phyloP scores from a whole-genome alignment of 2,113 vertebrate species.

The Archocentrus centrarchus region DNA sequence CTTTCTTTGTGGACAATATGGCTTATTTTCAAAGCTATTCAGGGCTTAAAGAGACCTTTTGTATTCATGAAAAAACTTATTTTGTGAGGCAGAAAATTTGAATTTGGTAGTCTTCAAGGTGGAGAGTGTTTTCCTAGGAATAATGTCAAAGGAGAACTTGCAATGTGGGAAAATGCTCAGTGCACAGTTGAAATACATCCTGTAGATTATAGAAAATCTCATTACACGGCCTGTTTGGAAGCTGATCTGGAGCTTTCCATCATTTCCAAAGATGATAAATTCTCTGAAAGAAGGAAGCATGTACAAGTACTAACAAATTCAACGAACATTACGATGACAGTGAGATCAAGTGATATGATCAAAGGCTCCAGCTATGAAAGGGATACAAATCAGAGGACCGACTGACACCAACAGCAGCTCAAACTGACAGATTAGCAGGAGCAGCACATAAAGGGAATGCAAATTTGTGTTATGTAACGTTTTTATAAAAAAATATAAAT shows the following conservation, averaged over 20 bases:
- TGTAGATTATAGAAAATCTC: not conserved
- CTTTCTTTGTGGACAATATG: constrained; percentile 61
- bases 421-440: not conserved
- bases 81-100: constrained; percentile 47
- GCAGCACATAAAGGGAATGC: not conserved
- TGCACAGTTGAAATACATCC: not conserved
- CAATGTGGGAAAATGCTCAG: constrained; percentile 11
- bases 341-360: not conserved
- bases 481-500: not conserved
- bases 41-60: constrained; percentile 59
- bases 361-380: not conserved
- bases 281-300: not conserved
- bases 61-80: constrained; percentile 52
- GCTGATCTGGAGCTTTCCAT: not conserved
- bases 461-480: not conserved
- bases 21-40: constrained; percentile 52
- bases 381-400: not conserved
- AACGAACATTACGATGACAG: not conserved
- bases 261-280: not conserved
- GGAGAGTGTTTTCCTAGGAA: constrained; percentile 51
- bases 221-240: not conserved
- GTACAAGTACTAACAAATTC: not conserved
- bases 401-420: not conserved
- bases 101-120: constrained; percentile 48
- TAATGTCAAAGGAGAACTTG: constrained; percentile 13